These are phyloP conservation scores for Columba livia DNA, from an alignment of 2,113 vertebrate genomes.

Conservation along the genomic window DNA sequence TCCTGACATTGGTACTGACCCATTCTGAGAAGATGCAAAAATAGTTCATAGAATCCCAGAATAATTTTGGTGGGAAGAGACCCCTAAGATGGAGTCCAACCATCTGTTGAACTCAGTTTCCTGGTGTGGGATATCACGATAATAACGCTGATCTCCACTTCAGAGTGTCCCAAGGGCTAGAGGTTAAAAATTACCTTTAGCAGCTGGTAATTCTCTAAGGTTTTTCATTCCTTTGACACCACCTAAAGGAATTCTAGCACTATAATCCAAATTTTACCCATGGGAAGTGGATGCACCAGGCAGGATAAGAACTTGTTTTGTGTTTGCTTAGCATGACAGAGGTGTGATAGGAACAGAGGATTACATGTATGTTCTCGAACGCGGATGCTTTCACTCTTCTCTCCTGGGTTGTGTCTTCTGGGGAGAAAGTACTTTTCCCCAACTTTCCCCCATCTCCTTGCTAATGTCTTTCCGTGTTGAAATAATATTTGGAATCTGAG, in stretches of 20 bases:
- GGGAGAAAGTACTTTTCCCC: background rate
- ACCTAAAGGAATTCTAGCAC: background rate
- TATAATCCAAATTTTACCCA: background rate
- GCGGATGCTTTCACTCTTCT: background rate
- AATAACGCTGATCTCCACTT: background rate
- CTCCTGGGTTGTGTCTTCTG: background rate
- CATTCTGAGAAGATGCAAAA: background rate
- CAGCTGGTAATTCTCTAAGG: background rate
- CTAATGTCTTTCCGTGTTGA: background rate
- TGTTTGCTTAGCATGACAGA: background rate
- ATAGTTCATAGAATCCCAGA: no score
- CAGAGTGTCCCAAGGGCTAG: background rate
- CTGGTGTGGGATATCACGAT: background rate
- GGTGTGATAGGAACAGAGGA: background rate
- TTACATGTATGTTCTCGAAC: background rate
- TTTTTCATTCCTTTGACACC: background rate
- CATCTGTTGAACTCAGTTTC: background rate
- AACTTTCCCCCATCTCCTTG: background rate
- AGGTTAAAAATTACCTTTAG: background rate
- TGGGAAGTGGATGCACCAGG: background rate
- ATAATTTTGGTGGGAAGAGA: no score
- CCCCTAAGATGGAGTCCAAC: no score
- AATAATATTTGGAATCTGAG: constrained; percentile 39
- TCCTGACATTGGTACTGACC: background rate
- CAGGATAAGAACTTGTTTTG: background rate